A percentile compares a stretch with the other conserved stretches of the same genome.
phyloP scores from a whole-genome alignment of 2,888 invertebrate species.

The Hymenopus coronatus region DNA sequence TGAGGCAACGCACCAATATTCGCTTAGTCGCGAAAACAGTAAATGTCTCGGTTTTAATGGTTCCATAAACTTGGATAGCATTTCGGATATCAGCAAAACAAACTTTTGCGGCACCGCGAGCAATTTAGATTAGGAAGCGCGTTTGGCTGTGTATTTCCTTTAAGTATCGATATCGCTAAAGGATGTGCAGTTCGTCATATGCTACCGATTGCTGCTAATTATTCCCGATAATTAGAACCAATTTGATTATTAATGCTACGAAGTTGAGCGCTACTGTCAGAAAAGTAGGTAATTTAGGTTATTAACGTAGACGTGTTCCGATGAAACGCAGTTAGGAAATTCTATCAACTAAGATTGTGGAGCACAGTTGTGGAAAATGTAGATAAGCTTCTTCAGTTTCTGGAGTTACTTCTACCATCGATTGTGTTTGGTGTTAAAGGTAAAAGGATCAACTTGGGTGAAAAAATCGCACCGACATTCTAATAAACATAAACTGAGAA shows the following conservation, averaged over 20 bases:
- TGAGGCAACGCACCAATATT: neutral
- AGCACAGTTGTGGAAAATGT: too few relatives aligned
- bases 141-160: neutral
- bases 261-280: neutral
- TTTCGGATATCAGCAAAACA: neutral
- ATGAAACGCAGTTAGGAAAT: too few relatives aligned
- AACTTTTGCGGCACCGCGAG: neutral
- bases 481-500: too few relatives aligned
- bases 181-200: neutral
- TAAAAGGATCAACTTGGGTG: too few relatives aligned
- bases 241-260: neutral
- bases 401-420: too few relatives aligned
- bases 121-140: neutral
- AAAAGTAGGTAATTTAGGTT: too few relatives aligned
- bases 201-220: neutral
- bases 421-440: too few relatives aligned
- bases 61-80: neutral
- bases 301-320: too few relatives aligned
- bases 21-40: neutral
- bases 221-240: neutral
- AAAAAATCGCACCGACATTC: too few relatives aligned
- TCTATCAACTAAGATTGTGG: too few relatives aligned
- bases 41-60: neutral
- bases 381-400: too few relatives aligned
- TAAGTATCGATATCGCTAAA: neutral